Evolutionary conservation across 2,797 vertebrate genomes (phyloP), one percentile per base, ranked within the genome.

Genomic region (Spinus pinus): DNA sequence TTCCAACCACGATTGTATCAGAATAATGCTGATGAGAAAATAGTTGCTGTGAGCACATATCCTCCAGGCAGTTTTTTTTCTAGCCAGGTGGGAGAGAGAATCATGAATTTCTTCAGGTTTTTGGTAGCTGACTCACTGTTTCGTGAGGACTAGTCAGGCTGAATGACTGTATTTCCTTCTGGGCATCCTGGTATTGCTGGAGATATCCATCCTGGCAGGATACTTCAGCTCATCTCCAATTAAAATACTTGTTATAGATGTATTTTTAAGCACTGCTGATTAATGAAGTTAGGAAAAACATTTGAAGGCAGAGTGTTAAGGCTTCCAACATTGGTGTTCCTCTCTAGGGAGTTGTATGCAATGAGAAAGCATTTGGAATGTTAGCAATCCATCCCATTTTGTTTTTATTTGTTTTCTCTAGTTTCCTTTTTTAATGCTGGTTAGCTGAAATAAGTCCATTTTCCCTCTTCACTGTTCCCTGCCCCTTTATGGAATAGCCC

Each of bases 201-300:
- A 86, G 67, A 72, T 60, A 33, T 0, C 14, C 54, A 80, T 83
- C 27, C 85, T 95, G 79, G 50, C 37, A 67, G 86, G 93, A 56
- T 67, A 42, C 71, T 83, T 86, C 88, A 92, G 42, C 82, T 97
- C 27, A 14, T 93, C 83, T 96, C 96, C 94, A 97, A 96, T 98
- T 98, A 97, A 97, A 97, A 92, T 94, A 96, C 92, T 97, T 97
- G 90, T 95, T 97, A 90, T 56, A 91, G 33, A 97, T 97, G 41
- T 90, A 93, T 97, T 96, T 93, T 97, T 97, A 98, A 98, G 95
- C 95, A 87, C 15, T 64, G 74, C 73, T 93, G 97, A 93, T 98
- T 98, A 98, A 98, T 98, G 96, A 98, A 98, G 96, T 98, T 98
- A 96, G 93, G 86, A 95, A 64, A 95, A 94, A 86, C 94, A 97